Conservation (phyloP, 64 coral and sea anemone genomes). For the Actinia tenebrosa region DNA sequence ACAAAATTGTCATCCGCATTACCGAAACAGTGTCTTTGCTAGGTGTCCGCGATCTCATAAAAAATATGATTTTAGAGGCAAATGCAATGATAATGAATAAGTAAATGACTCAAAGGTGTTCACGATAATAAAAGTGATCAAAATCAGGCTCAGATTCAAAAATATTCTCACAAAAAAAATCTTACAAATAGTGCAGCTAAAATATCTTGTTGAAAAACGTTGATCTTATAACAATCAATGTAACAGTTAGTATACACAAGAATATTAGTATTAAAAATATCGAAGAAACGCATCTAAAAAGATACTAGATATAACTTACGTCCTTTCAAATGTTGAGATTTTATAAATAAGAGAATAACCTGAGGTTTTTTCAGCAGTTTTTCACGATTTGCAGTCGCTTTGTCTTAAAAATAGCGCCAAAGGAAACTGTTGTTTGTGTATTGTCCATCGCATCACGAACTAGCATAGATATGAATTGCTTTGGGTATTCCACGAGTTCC, state of each 20-base stretch:
- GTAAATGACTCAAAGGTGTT: too few species aligned
- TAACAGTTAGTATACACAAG: background rate
- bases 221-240: background rate
- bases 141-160: too few species aligned
- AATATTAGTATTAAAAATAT: background rate
- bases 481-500: background rate
- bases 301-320: background rate
- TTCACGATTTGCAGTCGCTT: background rate
- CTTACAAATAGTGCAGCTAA: too few species aligned
- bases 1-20: too few species aligned
- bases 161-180: too few species aligned
- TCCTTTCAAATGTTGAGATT: background rate
- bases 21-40: too few species aligned
- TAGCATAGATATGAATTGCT: background rate
- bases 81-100: too few species aligned
- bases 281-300: background rate
- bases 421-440: background rate
- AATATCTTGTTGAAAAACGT: too few species aligned
- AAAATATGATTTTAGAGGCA: too few species aligned
- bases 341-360: background rate
- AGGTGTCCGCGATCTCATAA: too few species aligned
- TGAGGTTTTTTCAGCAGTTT: background rate
- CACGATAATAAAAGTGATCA: too few species aligned
- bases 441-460: background rate
- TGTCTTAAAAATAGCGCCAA: background rate